Evolutionary conservation across 1,140 invertebrate species (phyloP), one percentile per base, ranked within the genome.

Genomic region (Drosophila paulistorum): DNA sequence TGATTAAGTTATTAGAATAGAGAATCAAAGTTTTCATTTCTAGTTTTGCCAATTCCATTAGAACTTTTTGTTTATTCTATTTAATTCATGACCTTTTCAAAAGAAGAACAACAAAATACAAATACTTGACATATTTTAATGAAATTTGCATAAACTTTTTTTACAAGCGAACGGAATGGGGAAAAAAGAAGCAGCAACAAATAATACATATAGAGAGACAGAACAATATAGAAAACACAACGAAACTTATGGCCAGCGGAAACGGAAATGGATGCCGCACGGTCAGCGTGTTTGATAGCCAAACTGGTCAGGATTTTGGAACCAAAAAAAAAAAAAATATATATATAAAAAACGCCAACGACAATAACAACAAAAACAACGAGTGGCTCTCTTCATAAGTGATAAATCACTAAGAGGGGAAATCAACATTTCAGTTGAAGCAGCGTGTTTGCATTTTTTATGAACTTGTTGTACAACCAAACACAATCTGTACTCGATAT

Each of bases 371-470:
- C 67, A 81, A 84, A 59, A 68, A 7, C 71, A 33, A 68, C 74
- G 64, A 63, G 81, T 51, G 68, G 41, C 62, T 63, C 33, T 54
- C 55, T 39, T 39, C 61, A 61, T 63, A 63, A 58, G 64, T 69
- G 82, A 85, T 85, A 85, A 85, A 85, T 85, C 82, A 85, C 42
- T 51, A 54, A 58, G 54, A 67, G 41, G 60, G 68, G 61, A 26
- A 37, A 61, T 65, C 30, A 76, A 72, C 81, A 86, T 68, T 74
- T 67, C 73, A 68, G 77, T 73, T 79, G 68, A 86, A 79, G 83
- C 76, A 66, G 79, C 67, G 71, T 79, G 71, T 87, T 86, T 85
- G 82, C 72, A 87, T 86, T 86, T 85, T 86, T 87, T 87, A 86
- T 86, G 82, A 86, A 87, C 83, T 86, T 86, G 82, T 87, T 75